phyloP scores from a whole-genome alignment of 2,888 invertebrate species.

The Lycophotia porphyrea region DNA sequence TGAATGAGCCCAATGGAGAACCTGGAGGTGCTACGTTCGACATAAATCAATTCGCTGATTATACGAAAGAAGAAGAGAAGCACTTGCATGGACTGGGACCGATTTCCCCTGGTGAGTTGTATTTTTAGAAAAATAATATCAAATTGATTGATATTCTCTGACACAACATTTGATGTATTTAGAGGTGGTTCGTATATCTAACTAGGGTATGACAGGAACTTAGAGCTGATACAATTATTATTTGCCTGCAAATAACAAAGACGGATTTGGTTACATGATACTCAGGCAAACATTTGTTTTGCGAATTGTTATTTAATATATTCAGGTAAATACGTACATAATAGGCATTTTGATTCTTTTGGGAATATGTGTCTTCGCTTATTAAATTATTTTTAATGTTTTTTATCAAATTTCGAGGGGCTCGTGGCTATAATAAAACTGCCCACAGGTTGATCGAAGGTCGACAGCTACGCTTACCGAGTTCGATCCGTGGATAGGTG shows the following conservation, averaged over 20 bases:
- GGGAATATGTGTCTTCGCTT: no score
- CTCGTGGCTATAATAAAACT: no score
- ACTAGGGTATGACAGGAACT: background rate
- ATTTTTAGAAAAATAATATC: background rate
- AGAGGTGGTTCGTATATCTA: background rate
- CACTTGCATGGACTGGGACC: slow-evolving; percentile 63
- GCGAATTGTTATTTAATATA: no score
- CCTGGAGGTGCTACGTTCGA: slow-evolving; percentile 60
- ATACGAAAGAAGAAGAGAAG: slow-evolving; percentile 66
- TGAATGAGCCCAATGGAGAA: background rate
- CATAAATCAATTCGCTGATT: slow-evolving; percentile 75
- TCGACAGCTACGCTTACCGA: background rate
- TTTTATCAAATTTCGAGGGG: no score
- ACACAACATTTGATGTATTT: background rate
- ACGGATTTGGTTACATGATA: background rate
- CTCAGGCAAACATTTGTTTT: no score
- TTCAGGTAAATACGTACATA: no score
- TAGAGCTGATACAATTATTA: background rate
- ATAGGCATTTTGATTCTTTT: no score
- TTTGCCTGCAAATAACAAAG: background rate
- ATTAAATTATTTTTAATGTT: no score
- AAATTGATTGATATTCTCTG: background rate
- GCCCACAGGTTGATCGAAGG: no score
- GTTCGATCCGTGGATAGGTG: background rate
- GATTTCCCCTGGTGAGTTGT: background rate